Percentiles rank a stretch among this genome's conserved stretches.
These are phyloP conservation scores for Rhynchonycteris naso DNA, from an alignment of 2,797 vertebrate genomes.

Conservation along the genomic window DNA sequence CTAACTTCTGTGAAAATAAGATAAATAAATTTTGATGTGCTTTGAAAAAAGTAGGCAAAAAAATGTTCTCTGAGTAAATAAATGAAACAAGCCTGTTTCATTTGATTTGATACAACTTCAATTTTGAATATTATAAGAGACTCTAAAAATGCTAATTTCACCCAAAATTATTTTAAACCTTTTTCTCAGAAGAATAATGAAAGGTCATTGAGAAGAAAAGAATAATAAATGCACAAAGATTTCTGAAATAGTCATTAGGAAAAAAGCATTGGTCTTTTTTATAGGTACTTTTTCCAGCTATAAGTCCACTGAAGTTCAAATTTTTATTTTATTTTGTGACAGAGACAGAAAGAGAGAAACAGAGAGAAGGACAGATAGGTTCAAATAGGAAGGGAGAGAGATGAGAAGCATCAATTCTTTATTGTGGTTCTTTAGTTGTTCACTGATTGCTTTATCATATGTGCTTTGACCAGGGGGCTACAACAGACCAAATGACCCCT, in stretches of 20 bases:
- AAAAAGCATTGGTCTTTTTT: slow-evolving; percentile 5
- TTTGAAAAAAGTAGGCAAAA: background rate
- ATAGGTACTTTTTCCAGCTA: background rate
- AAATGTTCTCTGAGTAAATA: background rate
- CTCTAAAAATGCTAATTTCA: slow-evolving; percentile 27
- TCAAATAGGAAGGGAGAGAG: too few relatives aligned
- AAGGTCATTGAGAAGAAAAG: background rate
- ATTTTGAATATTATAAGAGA: slow-evolving; percentile 34
- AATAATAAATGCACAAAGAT: background rate
- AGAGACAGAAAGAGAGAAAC: too few relatives aligned
- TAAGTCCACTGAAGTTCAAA: slow-evolving; percentile 30
- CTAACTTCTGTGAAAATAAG: background rate
- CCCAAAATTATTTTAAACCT: slow-evolving; percentile 51
- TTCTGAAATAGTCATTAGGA: slow-evolving; percentile 54
- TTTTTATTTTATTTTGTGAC: slow-evolving; percentile 28
- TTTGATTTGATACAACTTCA: background rate
- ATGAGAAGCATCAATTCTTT: too few relatives aligned
- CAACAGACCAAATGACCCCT: too few relatives aligned
- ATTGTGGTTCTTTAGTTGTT: too few relatives aligned
- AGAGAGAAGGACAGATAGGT: too few relatives aligned
- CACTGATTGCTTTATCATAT: too few relatives aligned
- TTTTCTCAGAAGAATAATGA: background rate
- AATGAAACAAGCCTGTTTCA: background rate
- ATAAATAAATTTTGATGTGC: background rate
- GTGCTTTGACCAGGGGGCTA: too few relatives aligned